Evolutionary conservation across 1,140 invertebrate genomes (phyloP).

Genomic region (Leptinotarsa undecemlineata): DNA sequence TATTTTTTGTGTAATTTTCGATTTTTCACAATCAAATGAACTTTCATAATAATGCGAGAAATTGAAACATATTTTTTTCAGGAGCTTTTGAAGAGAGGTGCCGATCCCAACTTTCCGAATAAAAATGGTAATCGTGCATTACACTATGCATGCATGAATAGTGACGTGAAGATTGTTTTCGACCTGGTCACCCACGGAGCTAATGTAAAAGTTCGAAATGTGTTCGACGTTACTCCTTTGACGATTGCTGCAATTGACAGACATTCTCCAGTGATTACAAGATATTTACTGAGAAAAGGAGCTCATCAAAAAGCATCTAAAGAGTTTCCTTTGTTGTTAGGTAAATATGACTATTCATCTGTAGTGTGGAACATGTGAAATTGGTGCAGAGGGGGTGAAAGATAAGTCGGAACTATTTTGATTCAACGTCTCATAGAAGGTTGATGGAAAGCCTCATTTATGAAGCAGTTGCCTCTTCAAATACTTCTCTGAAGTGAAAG

Average conservation of each 20-base stretch:
- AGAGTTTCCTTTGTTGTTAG: conserved; percentile 18
- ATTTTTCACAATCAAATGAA: too few species aligned
- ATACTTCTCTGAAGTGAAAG: too few species aligned
- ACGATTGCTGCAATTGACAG: conserved; percentile 9
- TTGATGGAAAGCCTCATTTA: too few species aligned
- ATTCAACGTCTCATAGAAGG: too few species aligned
- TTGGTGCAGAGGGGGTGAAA: too few species aligned
- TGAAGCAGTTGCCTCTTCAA: too few species aligned
- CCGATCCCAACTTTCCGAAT: conserved; percentile 9
- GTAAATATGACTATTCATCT: conserved; percentile 12
- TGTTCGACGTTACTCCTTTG: conserved; percentile 19
- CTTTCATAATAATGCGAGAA: too few species aligned
- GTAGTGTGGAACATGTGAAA: background rate
- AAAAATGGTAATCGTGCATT: background rate
- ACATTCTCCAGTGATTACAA: background rate
- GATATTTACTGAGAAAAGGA: conserved; percentile 15
- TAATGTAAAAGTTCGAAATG: background rate
- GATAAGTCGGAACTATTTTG: too few species aligned
- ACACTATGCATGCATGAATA: conserved; percentile 9
- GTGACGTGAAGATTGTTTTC: conserved; percentile 8
- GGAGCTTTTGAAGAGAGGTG: background rate
- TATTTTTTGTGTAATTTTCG: too few species aligned
- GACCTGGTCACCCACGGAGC: conserved; percentile 15
- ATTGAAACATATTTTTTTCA: background rate
- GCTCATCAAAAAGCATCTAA: background rate